phyloP scores from a whole-genome alignment of 2,797 vertebrate species.

The Arctocebus calabarensis region DNA sequence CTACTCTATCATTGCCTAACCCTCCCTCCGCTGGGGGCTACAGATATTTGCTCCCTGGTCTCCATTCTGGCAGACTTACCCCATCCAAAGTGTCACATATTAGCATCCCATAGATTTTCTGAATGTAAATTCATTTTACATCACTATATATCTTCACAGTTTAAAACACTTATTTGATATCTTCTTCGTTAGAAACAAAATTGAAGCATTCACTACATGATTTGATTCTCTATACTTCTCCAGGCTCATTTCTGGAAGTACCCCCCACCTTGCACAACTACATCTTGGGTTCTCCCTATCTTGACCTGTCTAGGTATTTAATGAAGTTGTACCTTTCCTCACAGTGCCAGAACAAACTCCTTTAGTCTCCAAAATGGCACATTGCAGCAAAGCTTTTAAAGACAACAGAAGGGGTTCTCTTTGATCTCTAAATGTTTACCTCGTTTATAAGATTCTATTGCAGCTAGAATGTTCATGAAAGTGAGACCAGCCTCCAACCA shows the following conservation, averaged over 20 bases:
- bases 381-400: neutral
- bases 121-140: neutral
- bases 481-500: no score
- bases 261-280: accelerated
- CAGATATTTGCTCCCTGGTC: neutral
- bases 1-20: neutral
- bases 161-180: neutral
- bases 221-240: neutral
- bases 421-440: neutral
- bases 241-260: neutral
- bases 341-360: neutral
- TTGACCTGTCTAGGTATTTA: neutral
- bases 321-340: neutral
- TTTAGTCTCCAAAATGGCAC: neutral
- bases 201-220: accelerated
- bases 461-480: no score
- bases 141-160: no score
- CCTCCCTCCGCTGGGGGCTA: no score
- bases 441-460: neutral
- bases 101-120: neutral
- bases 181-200: neutral
- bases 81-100: neutral
- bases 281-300: neutral
- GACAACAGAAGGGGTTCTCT: neutral
- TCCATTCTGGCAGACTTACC: accelerated